Evolutionary conservation across 2,797 vertebrate genomes (phyloP), one percentile per base, ranked within the genome.

Genomic region (Carcharodon carcharias): DNA sequence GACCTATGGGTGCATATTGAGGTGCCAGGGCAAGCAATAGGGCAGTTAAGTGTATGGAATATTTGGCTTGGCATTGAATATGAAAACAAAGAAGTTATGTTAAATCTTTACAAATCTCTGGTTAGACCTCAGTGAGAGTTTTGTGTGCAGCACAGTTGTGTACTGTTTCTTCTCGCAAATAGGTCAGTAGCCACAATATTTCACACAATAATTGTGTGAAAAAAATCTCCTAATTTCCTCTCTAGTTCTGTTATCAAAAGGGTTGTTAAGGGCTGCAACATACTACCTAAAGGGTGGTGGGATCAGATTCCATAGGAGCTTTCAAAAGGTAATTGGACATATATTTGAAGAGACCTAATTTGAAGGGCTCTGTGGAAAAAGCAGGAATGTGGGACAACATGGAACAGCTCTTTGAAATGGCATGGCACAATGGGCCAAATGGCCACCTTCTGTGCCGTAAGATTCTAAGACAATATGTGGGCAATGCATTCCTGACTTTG

Each of bases 401-500:
- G 40, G 58, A 8, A 65, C 21, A 40, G n/a, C n/a, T 35, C 56
- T 40, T 93, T 93, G 18, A 18, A 91, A 61, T 21, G 18, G 35
- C 35, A 40, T 21, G 7, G 2, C 35, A 16, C 6, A 40, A 93
- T 6, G 18, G 18, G 0, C 61, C n/a, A 40, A 45, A 93, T 23
- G 23, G 35, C 16, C 35, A 40, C 18, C n/a, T 92, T 35, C 5
- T 61, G 12, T 92, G 31, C 89, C 63, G 56, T 18, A 91, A 35
- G 5, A 61, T 91, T 91, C 56, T 61, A 88, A 11, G 23, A 18
- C 18, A 18, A 35, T 40, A 18, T 95, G 50, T n/a, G 69, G 5
- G 31, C 69, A 73, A 77, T 77, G 4, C 26, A 95, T 63, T 92
- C 89, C 65, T 71, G 40, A 94, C 31, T 95, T 95, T 95, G 69